Base-by-base conservation (phyloP, 2,888 invertebrate species). In the Stenchaetothrips biformis region DNA sequence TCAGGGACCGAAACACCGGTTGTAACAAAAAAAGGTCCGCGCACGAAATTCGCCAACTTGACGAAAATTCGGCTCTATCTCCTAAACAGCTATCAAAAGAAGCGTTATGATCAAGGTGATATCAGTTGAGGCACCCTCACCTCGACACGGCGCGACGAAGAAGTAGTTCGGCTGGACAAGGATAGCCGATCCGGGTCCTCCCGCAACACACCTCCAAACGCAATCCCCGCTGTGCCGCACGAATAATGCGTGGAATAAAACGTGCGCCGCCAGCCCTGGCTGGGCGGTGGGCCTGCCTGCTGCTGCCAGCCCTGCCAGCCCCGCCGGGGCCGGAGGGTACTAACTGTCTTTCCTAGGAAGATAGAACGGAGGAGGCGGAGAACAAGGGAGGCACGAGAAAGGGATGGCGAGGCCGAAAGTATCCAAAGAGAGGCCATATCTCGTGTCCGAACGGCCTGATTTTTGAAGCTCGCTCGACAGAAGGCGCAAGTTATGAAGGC, bases 341-440 rank as follows among this genome's bases (percentile, higher is more conserved):
- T 11, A 21, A 25, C 67, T 74, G 25, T 74, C 67, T 74, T 25
- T 74, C 53, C 67, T 67, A 67, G 25, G 25, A 74, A 74, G 25
- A 74, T 11, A 11, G 67, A 74, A 74, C 25, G 25, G 25, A 25
- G 21, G 67, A 74, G 18, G 59, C 59, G 16, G 59, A 13, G 59
- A 13, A 18, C 16, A 18, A 13, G 67, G 7, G 67, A 74, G 25
- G 25, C 21, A 7, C 13, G 37, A 59, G 59, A 59, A 18, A 13
- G 13, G 59, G 59, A 59, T 16, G 59, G 59, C 16, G 59, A 2
- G 67, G 21, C 67, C 21, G 67, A 74, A 74, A 74, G 67, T 74
- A 74, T 74, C 67, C 67, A 74, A 74, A 74, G 67, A 74, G 67
- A 74, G 67, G 67, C 67, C 67, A 74, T 74, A 74, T 74, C 67